These are phyloP conservation scores for Scaeva pyrastri DNA, from an alignment of 2,888 invertebrate genomes.

Conservation along the genomic window DNA sequence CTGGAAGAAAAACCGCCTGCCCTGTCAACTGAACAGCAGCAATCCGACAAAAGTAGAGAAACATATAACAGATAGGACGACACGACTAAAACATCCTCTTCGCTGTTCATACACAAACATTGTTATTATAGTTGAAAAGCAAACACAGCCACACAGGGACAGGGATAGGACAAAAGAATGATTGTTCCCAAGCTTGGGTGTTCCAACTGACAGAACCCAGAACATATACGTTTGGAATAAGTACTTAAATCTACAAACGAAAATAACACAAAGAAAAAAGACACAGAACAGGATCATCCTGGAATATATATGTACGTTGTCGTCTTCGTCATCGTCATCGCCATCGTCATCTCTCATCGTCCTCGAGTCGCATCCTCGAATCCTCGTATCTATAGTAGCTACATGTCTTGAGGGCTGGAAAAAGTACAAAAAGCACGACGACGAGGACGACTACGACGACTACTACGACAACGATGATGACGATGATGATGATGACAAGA, in stretches of 20 bases:
- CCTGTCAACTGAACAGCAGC: conserved; percentile 46
- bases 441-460: conserved; percentile 10
- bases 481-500: conserved; percentile 60
- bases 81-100: conserved; percentile 38
- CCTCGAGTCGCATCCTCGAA: neutral
- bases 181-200: conserved; percentile 66
- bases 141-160: conserved; percentile 64
- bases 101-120: conserved; percentile 57
- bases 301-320: neutral
- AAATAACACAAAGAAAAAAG: conserved; percentile 29
- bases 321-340: neutral
- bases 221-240: conserved; percentile 12
- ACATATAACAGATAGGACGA: conserved; percentile 58
- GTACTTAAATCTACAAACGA: conserved; percentile 45
- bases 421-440: conserved; percentile 61
- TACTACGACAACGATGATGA: neutral
- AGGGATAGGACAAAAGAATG: conserved; percentile 68
- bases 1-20: conserved; percentile 16
- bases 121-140: conserved; percentile 64
- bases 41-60: conserved; percentile 22
- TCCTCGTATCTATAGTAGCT: conserved; percentile 56
- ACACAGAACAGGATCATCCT: conserved; percentile 58
- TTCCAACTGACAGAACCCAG: conserved; percentile 60
- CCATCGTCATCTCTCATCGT: conserved; percentile 32
- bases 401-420: conserved; percentile 65